phyloP scores from a whole-genome alignment of 2,888 invertebrate genomes.

The Tinea pellionella region DNA sequence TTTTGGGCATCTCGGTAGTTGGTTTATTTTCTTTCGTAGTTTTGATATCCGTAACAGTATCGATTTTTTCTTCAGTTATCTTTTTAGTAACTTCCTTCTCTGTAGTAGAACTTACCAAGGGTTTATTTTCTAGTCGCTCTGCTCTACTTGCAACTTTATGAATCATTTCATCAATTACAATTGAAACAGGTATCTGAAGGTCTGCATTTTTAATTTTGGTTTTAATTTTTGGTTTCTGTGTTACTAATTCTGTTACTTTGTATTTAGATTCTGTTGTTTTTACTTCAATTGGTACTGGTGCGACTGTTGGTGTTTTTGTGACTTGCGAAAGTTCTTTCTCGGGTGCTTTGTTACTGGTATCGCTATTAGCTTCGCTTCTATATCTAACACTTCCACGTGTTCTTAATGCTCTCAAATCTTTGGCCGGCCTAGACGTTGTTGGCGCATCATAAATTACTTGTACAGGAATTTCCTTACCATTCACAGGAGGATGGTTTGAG shows the following conservation, averaged over 20 bases:
- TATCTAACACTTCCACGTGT: background rate
- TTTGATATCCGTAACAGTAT: constrained; percentile 16
- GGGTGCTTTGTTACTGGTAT: background rate
- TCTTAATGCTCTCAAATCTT: background rate
- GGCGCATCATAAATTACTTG: background rate
- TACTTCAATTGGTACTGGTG: background rate
- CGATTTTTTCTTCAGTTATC: constrained; percentile 14
- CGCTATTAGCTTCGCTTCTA: background rate
- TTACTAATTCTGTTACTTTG: background rate
- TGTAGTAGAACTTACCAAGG: background rate
- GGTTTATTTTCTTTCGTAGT: constrained; percentile 16
- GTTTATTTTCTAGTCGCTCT: background rate
- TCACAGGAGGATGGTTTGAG: background rate
- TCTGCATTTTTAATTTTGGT: background rate
- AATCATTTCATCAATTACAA: constrained; percentile 22
- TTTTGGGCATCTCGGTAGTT: constrained; percentile 15
- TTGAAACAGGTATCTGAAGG: constrained; percentile 25
- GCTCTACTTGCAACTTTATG: background rate
- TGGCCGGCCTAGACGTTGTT: background rate
- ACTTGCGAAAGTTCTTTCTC: background rate
- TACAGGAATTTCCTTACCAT: background rate
- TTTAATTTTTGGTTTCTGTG: background rate
- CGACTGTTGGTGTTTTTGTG: background rate
- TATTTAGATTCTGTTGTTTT: background rate
- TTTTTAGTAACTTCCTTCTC: background rate